Base-by-base conservation (phyloP, 2,797 vertebrate species). In the Rhinoraja longicauda region DNA sequence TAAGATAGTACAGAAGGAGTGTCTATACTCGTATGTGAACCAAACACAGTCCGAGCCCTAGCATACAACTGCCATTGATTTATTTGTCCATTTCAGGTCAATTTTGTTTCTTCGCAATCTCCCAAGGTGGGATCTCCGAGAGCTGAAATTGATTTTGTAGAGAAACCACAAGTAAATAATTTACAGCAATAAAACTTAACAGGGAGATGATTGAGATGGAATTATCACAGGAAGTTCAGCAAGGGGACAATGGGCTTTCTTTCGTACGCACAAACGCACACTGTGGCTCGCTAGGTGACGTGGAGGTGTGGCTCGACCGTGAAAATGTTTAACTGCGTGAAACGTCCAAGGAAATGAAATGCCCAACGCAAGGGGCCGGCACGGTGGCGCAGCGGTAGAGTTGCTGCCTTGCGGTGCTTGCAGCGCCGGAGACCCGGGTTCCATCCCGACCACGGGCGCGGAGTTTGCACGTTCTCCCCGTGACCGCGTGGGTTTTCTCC, bases 91-190 rank as follows among this genome's bases (percentile, higher is more conserved):
- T 92, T 75, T 53, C 70, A 73, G 90, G 39, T 92, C 90, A 92
- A 92, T 92, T 92, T 75, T 10, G 26, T 75, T 26, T 73, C 29
- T 92, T 92, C 70, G 19, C 24, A 15, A 92, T 92, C 70, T 29
- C 73, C 90, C 90, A 92, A 45, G 70, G 90, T 53, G 90, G 24
- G 70, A 92, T 75, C 70, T 57, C 70, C 3, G 39, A 75, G 70
- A 70, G 32, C 29, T 75, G 36, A 29, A 92, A 92, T 92, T 92
- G 90, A 92, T 92, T 73, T 92, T 92, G 90, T 92, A 92, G 70
- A 75, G 70, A 26, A 70, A 75, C 90, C 70, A 92, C 90, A 39
- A 29, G 90, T 73, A 92, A 92, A 92, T 92, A 92, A 92, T 53
- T 92, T 72, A 92, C 36, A 2, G 72, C 70, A 53, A 73, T 92